phyloP scores from a whole-genome alignment of 2,797 vertebrate genomes.

The Squalus acanthias region DNA sequence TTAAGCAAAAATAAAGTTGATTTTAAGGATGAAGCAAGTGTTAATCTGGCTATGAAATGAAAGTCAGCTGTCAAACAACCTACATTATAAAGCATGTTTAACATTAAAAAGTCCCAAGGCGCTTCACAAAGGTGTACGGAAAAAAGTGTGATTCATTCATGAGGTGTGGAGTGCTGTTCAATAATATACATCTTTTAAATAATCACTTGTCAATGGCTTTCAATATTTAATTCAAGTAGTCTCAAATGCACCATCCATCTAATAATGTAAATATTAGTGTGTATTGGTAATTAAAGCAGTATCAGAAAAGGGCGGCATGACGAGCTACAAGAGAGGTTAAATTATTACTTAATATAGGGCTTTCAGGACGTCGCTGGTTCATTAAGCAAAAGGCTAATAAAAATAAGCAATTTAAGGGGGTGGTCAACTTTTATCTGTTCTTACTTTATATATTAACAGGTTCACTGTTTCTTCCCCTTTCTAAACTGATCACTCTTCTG shows the following conservation, averaged over 20 bases:
- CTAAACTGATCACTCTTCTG: not conserved
- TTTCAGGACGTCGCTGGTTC: not conserved
- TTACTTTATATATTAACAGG: not conserved
- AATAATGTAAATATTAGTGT: slow-evolving; percentile 7
- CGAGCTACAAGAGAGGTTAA: not conserved
- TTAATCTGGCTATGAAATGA: not conserved
- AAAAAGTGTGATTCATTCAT: not conserved
- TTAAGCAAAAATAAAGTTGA: not conserved
- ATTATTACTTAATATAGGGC: not conserved
- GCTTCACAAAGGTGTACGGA: not conserved
- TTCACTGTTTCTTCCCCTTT: not conserved
- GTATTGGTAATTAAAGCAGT: not conserved
- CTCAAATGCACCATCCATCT: not conserved
- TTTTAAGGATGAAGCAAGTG: not conserved
- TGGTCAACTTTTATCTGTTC: not conserved
- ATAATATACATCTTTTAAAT: not conserved
- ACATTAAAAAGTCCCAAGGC: not conserved
- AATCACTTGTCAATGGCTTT: not conserved
- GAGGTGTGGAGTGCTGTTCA: not conserved
- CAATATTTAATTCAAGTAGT: not conserved
- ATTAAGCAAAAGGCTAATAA: not conserved
- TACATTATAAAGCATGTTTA: not conserved
- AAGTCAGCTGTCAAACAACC: not conserved
- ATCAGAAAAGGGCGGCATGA: not conserved
- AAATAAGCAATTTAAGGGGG: not conserved